A percentile compares a stretch with the other conserved stretches of the same genome.
Evolutionary conservation across 1,140 invertebrate species (phyloP).

Genomic region (Drosophila auraria): DNA sequence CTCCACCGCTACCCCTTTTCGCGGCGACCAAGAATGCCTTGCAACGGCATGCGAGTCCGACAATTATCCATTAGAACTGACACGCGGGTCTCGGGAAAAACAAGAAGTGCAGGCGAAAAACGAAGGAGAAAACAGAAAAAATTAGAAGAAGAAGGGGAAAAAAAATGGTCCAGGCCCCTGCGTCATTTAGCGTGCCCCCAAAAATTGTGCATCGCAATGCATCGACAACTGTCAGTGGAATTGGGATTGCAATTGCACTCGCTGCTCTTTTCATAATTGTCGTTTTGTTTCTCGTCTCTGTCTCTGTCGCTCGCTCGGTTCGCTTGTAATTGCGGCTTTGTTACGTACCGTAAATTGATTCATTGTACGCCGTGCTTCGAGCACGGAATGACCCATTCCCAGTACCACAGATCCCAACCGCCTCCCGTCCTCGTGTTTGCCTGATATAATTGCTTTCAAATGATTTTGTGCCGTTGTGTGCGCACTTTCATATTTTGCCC

Average conservation of each 20-base stretch:
- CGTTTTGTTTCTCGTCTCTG: slow-evolving; percentile 61
- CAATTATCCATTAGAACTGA: slow-evolving; percentile 82
- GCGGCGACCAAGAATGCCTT: slow-evolving; percentile 13
- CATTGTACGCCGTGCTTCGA: slow-evolving; percentile 70
- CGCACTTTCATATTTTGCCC: slow-evolving; percentile 77
- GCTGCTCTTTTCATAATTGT: slow-evolving; percentile 74
- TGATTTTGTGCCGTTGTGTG: slow-evolving; percentile 79
- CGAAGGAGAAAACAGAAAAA: slow-evolving; percentile 14
- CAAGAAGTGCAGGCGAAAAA: slow-evolving; percentile 46
- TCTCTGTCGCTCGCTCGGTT: slow-evolving; percentile 7
- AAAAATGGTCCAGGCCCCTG: slow-evolving; percentile 38
- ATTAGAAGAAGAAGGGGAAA: not conserved
- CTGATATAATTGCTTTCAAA: slow-evolving; percentile 80
- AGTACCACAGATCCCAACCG: not conserved
- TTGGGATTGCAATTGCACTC: slow-evolving; percentile 78
- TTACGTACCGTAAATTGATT: slow-evolving; percentile 83
- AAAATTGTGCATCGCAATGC: slow-evolving; percentile 47
- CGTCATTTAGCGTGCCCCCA: slow-evolving; percentile 66
- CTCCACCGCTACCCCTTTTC: slow-evolving; percentile 35
- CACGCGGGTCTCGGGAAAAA: slow-evolving; percentile 54
- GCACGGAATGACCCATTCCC: slow-evolving; percentile 44
- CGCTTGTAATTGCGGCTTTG: slow-evolving; percentile 79
- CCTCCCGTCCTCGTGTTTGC: slow-evolving; percentile 21
- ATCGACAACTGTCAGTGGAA: slow-evolving; percentile 55
- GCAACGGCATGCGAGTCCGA: slow-evolving; percentile 66